Base-by-base conservation (phyloP, 1,140 invertebrate species). In the Drosophila subobscura region DNA sequence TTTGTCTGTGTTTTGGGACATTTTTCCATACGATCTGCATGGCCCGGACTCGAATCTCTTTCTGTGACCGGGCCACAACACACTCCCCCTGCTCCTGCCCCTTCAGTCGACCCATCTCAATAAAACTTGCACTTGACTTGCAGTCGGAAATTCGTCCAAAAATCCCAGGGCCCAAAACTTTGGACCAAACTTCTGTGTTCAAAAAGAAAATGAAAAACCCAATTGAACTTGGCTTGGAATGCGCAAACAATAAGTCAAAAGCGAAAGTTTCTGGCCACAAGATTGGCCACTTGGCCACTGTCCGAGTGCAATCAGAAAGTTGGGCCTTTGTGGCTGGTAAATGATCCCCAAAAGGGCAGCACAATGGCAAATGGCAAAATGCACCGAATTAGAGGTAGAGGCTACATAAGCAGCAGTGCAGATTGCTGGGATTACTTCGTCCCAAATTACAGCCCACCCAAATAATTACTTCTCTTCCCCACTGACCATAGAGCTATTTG, bases 211-310 rank as follows among this genome's bases (percentile, higher is more conserved):
- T 12, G 37, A n/a, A 6, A 10, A 29, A 45, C 16, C 20, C 54
- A 66, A 56, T 55, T 50, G 27, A 45, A 14, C 8, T 27, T 27
- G 29, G 22, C 27, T 14, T 27, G 45, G 23, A 56, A 66, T 44
- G 46, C 42, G 58, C 76, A 67, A 78, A 71, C 77, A 80, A 65
- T 79, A 76, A 58, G 63, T 53, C 33, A 71, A 76, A 40, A 27
- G 27, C 14, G 41, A 55, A 65, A 70, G 55, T 76, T 79, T 37
- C 12, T 7, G 5, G 20, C n/a, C n/a, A 23, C 20, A 47, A 56
- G 55, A 47, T 71, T 77, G 64, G 10, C 29, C 29, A 25, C 41
- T 51, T 25, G 1, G 23, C 23, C 27, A 20, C 41, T 46, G 59
- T 42, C 16, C 27, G 40, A 33, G 23, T 59, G 61, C 8, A 27